Evolutionary conservation across 2,797 vertebrate species (phyloP).

Genomic region (Pangasius sanitwongsei): DNA sequence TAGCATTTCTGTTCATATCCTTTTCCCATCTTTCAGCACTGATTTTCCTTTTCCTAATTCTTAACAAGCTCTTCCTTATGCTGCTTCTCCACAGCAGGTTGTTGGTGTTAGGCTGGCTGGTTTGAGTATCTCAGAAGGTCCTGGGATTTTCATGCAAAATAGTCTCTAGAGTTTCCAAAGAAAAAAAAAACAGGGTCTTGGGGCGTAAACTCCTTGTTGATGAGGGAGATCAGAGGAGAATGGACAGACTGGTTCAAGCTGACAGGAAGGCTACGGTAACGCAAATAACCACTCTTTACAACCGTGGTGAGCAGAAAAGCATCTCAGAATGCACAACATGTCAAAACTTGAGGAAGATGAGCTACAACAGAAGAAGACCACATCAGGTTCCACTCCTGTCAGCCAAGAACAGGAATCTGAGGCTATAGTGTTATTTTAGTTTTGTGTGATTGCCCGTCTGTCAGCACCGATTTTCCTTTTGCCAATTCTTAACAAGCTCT

Average conservation of each 20-base stretch:
- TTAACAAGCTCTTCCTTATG: constrained; percentile 21
- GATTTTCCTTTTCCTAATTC: too few relatives aligned
- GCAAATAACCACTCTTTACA: not conserved
- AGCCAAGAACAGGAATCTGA: not conserved
- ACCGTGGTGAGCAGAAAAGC: not conserved
- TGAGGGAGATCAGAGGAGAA: not conserved
- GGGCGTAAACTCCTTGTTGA: too few relatives aligned
- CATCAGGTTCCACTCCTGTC: not conserved
- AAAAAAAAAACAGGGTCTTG: too few relatives aligned
- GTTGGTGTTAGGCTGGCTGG: not conserved
- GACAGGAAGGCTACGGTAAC: not conserved
- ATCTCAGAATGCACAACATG: not conserved
- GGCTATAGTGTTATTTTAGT: constrained; percentile 19
- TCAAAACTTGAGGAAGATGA: not conserved
- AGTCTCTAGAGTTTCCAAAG: not conserved
- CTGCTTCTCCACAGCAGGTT: not conserved
- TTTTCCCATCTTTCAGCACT: too few relatives aligned
- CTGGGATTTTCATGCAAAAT: not conserved
- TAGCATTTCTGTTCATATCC: too few relatives aligned
- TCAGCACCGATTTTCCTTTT: not conserved
- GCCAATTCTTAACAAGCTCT: constrained; percentile 27
- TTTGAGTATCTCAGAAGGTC: not conserved
- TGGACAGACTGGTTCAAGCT: not conserved
- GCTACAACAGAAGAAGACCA: not conserved
- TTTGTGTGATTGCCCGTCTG: constrained; percentile 12